Evolutionary conservation across 2,797 vertebrate genomes (phyloP).

Genomic region (Phoxinus dragarum): DNA sequence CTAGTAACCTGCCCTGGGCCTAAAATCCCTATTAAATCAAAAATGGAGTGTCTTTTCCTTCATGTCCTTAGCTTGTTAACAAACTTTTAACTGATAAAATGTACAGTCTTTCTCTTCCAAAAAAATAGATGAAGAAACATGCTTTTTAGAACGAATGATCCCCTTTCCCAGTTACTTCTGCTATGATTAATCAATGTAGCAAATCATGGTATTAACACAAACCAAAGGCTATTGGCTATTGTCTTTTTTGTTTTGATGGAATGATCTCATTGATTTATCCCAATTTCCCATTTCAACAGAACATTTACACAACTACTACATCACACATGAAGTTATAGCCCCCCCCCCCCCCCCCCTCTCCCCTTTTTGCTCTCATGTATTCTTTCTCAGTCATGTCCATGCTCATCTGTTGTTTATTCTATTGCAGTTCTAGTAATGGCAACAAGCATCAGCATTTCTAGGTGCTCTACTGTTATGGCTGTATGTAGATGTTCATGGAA

Average conservation of each 20-base stretch:
- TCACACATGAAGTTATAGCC: not conserved
- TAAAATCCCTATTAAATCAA: not conserved
- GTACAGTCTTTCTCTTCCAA: not conserved
- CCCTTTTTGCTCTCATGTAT: not conserved
- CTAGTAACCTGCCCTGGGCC: not conserved
- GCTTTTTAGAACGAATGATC: not conserved
- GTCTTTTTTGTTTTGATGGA: not conserved
- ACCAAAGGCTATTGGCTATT: not conserved
- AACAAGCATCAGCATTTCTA: not conserved
- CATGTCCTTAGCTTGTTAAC: not conserved
- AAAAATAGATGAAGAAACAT: not conserved
- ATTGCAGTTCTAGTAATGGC: not conserved
- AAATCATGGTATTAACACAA: not conserved
- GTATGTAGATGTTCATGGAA: conserved; percentile 34
- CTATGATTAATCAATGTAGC: not conserved
- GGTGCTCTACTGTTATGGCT: conserved; percentile 12
- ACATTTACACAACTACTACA: not conserved
- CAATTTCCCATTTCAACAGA: not conserved
- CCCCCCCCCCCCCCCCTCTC: not conserved
- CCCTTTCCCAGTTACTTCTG: not conserved
- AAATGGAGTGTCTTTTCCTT: not conserved
- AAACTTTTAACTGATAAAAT: not conserved
- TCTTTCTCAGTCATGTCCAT: not conserved
- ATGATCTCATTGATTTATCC: not conserved
- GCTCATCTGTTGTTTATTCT: not conserved